Evolutionary conservation across 2,797 vertebrate species (phyloP), one percentile per base, ranked within the genome.

Genomic region (Parauchenoglanis ngamensis): DNA sequence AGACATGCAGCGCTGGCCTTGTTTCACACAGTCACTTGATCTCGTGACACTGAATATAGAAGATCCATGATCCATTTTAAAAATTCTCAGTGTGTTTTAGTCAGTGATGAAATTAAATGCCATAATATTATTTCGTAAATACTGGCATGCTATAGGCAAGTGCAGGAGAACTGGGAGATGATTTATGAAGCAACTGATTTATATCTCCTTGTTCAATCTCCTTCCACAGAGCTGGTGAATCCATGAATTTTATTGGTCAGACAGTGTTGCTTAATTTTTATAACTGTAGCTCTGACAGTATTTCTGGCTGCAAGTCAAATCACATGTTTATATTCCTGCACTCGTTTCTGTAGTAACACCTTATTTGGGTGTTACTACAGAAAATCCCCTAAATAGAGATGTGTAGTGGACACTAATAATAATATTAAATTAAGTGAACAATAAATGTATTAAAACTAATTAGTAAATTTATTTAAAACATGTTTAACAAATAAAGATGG

Each of bases 11-110:
- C 78, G 25, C 56, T 57, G 87, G 49, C 84, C 87, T 85, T 82
- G 83, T 85, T 88, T 88, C 57, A 63, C 77, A 85, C 40, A 81
- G 31, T 44, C 56, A 63, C 59, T 85, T 85, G 54, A 61, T 80
- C 76, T 65, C 54, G 31, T 56, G 44, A 85, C 76, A n/a, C 59
- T 49, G 54, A 17, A 28, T 54, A 44, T 54, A n/a, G 25, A 85
- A 61, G 54, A 23, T 70, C 25, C 13, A 59, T 49, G 49, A 83
- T 19, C 44, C 23, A 21, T 67, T 77, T 70, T 87, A 40, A 56
- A 21, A 35, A 35, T 81, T 10, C 15, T 65, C 15, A 72, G 19
- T 25, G 8, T 7, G 52, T 57, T 73, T 15, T 23, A 21, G 78
- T 68, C n/a, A 12, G 6, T 21, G 52, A 46, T 65, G 15, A 67